Conservation (phyloP, 2,113 vertebrate genomes). For the Myotis brandtii region DNA sequence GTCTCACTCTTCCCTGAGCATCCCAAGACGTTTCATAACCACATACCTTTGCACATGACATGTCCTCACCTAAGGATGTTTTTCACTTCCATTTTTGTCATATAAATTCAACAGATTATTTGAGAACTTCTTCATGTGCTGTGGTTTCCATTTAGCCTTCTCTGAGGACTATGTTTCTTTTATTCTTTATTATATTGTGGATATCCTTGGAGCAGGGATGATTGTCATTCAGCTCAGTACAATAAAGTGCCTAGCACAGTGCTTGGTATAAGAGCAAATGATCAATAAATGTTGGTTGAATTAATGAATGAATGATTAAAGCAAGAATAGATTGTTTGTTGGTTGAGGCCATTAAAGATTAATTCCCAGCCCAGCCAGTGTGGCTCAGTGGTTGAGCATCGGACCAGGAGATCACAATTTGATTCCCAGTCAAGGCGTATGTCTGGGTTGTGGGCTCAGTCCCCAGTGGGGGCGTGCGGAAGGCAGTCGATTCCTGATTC, state of each 20-base stretch:
- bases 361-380: neutral
- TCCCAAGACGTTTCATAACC: neutral
- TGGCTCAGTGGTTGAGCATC: too few species aligned
- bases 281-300: neutral
- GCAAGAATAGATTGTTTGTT: neutral
- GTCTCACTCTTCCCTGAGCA: neutral
- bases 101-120: neutral
- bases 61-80: neutral
- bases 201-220: neutral
- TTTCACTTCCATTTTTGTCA: neutral
- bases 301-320: neutral
- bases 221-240: neutral
- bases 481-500: too few species aligned
- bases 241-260: neutral
- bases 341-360: neutral
- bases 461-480: too few species aligned
- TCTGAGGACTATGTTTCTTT: neutral
- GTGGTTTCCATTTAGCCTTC: neutral
- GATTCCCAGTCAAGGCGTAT: too few species aligned
- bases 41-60: neutral
- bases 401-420: too few species aligned
- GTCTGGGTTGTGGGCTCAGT: too few species aligned
- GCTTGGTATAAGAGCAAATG: neutral
- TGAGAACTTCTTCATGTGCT: neutral
- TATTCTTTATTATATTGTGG: neutral